Evolutionary conservation across 2,113 vertebrate species (phyloP).

Genomic region (Syrmaticus mikado): DNA sequence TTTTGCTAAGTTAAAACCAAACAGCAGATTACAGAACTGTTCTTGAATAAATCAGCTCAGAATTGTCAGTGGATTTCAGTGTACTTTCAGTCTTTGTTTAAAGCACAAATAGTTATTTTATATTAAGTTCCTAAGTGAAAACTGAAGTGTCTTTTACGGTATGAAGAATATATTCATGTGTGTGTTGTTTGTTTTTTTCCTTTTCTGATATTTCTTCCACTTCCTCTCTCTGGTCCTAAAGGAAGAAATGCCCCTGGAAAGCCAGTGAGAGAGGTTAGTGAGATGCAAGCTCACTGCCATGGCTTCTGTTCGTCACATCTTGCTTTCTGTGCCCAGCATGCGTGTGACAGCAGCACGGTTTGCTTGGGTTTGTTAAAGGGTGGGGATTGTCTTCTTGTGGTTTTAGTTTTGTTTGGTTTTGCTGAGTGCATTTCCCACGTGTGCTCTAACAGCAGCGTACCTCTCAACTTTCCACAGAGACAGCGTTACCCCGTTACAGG

Average conservation of each 20-base stretch:
- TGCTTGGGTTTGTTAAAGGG: conserved; percentile 37
- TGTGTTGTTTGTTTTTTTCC: conserved; percentile 46
- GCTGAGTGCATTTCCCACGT: conserved; percentile 68
- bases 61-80: conserved; percentile 51
- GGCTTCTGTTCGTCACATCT: conserved; percentile 80
- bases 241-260: conserved; percentile 94
- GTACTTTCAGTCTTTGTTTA: neutral
- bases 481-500: neutral
- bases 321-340: conserved; percentile 79
- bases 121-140: neutral
- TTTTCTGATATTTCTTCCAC: conserved; percentile 77
- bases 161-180: conserved; percentile 44
- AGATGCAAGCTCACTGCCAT: conserved; percentile 80
- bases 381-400: neutral
- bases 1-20: conserved; percentile 2
- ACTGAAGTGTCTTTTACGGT: neutral
- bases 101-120: neutral
- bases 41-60: conserved; percentile 4
- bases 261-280: conserved; percentile 97
- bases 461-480: conserved; percentile 73
- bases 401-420: conserved; percentile 54
- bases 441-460: conserved; percentile 64
- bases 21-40: neutral
- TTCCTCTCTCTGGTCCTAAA: conserved; percentile 82
- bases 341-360: conserved; percentile 71